phyloP scores from a whole-genome alignment of 2,797 vertebrate species.

The Esox lucius region DNA sequence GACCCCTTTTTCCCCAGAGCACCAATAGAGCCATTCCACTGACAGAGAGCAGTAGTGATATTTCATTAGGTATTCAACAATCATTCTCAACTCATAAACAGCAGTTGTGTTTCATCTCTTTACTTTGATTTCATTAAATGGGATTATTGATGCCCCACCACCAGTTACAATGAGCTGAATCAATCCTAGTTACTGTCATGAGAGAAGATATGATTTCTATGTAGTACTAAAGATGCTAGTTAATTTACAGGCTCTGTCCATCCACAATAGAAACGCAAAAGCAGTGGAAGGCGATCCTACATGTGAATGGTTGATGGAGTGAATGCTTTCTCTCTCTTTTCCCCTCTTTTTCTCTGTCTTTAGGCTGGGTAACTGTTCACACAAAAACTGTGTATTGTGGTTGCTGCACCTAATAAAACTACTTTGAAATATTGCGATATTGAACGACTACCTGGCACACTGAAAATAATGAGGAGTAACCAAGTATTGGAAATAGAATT shows the following conservation, averaged over 20 bases:
- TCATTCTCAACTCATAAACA: background rate
- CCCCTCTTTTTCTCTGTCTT: background rate
- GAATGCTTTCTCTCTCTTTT: background rate
- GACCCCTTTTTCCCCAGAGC: background rate
- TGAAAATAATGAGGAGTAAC: background rate
- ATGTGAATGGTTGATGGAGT: background rate
- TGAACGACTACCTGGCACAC: background rate
- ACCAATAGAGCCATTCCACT: background rate
- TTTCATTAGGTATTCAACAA: conserved; percentile 1
- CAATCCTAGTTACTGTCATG: conserved; percentile 3
- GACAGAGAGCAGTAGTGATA: background rate
- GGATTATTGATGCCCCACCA: background rate
- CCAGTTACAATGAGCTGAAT: background rate
- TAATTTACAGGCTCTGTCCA: background rate
- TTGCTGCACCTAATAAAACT: background rate
- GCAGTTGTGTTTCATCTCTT: background rate
- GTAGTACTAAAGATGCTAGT: background rate
- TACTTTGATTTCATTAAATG: background rate
- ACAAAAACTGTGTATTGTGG: background rate
- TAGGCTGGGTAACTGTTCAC: background rate
- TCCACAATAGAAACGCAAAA: background rate
- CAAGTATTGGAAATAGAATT: background rate
- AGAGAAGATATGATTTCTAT: background rate
- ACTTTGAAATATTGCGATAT: background rate
- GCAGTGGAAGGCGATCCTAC: background rate